Base-by-base conservation (phyloP, 2,113 vertebrate species). In the Cyprinodon brontotheroides region DNA sequence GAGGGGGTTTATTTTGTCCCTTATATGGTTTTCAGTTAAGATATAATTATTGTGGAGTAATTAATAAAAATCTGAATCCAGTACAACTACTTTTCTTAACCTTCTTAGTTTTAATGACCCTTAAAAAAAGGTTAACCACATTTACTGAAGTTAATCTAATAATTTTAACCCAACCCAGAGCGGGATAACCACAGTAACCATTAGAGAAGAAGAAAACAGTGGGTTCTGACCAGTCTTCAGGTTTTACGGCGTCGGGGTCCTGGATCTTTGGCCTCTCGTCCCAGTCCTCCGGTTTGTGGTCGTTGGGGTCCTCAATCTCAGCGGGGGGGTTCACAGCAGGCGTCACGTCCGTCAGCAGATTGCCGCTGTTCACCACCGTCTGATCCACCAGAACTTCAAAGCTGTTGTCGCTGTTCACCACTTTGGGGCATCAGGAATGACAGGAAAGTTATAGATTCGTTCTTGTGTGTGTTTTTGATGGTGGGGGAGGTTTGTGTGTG, bases 261-360 rank as follows among this genome's bases (percentile, higher is more conserved):
- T 97, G 94, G 78, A 99, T 97, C 92, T 99, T 99, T 39, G 98
- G 94, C 78, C 96, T 96, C 89, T 99, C 98, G 77, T 99, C 98
- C 98, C 98, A 99, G 85, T 99, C 98, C 70, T 99, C 98, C 0
- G 98, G 98, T 47, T 99, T 99, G 70, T 92, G 93, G 89, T 99
- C 98, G 60, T 98, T 96, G 0, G 97, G 97, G 79, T 99, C 98
- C 79, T 99, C 98, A 45, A 99, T 98, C 93, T 99, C 98, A 17
- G 95, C 94, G 0, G 95, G 77, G 15, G 98, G 98, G 88, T 99
- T 99, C 43, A 99, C 94, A 3, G 98, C 75, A 4, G 98, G 98
- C 53, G 95, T 96, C 95, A 99, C 88, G 82, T 99, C 98, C 4
- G 90, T 96, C 20, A 99, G 91, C 60, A 99, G 89, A 90, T 91